A percentile compares a stretch with the other conserved stretches of the same genome.
Evolutionary conservation across 1,140 invertebrate genomes (phyloP).

Genomic region (Holcopasites calliopsidis): DNA sequence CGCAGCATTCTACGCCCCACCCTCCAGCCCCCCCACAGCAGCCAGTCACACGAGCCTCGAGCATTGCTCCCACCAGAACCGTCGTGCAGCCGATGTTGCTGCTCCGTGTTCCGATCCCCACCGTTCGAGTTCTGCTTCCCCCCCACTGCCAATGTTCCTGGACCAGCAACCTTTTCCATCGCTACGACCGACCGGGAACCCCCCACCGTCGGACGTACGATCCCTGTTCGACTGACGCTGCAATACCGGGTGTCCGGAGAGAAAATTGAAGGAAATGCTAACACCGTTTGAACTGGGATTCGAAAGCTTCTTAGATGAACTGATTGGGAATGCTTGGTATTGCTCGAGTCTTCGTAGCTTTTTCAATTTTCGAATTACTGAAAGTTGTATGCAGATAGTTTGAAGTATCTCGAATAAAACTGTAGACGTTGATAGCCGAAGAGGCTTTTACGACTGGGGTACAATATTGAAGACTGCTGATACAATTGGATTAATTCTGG

Average conservation of each 20-base stretch:
- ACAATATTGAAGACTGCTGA: too few relatives aligned
- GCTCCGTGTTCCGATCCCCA: conserved; percentile 8
- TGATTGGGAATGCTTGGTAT: too few relatives aligned
- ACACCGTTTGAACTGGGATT: too few relatives aligned
- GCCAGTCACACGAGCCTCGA: background rate
- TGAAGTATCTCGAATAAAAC: too few relatives aligned
- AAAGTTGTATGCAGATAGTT: too few relatives aligned
- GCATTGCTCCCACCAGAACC: conserved; percentile 9
- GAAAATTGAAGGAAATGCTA: background rate
- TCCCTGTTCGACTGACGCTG: background rate
- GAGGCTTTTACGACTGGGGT: too few relatives aligned
- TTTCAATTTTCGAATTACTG: too few relatives aligned
- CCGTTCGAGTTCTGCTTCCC: conserved; percentile 15
- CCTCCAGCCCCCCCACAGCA: conserved; percentile 31
- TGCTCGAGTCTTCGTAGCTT: too few relatives aligned
- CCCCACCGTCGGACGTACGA: conserved; percentile 16
- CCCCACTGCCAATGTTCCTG: background rate
- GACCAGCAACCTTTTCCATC: conserved; percentile 46
- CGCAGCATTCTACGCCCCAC: conserved; percentile 55
- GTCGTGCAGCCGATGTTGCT: background rate
- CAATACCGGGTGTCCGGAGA: conserved; percentile 32
- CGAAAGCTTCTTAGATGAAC: too few relatives aligned
- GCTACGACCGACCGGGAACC: conserved; percentile 18
- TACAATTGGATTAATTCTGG: too few relatives aligned
- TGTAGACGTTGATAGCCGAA: too few relatives aligned